A percentile compares a stretch with the other conserved stretches of the same genome.
Conservation (phyloP, 1,140 invertebrate genomes). For the Drosophila obscura region DNA sequence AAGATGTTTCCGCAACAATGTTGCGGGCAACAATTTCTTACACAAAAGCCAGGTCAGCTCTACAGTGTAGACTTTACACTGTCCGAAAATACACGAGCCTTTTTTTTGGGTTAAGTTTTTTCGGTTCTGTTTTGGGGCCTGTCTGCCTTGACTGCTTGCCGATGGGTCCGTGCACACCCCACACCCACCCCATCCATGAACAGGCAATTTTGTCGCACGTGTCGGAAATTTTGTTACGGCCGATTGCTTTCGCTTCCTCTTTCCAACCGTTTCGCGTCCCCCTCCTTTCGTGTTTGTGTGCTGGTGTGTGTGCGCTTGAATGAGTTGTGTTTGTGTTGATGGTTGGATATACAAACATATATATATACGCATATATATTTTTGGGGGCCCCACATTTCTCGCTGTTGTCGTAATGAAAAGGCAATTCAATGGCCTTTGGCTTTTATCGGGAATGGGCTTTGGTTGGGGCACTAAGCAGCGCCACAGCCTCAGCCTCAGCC, state of each 20-base stretch:
- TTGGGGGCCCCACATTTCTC: slow-evolving; percentile 14
- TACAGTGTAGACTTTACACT: slow-evolving; percentile 15
- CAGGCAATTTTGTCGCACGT: slow-evolving; percentile 77
- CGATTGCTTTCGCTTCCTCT: slow-evolving; percentile 70
- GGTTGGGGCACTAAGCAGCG: no score
- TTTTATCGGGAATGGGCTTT: slow-evolving; percentile 19
- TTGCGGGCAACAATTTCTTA: slow-evolving; percentile 16
- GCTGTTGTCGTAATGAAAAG: slow-evolving; percentile 59
- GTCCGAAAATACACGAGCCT: slow-evolving; percentile 26
- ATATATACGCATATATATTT: background rate
- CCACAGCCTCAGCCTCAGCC: slow-evolving; percentile 1
- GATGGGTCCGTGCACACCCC: no score
- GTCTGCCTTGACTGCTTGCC: slow-evolving; percentile 34
- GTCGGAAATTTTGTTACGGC: slow-evolving; percentile 81
- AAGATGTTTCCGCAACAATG: slow-evolving; percentile 46
- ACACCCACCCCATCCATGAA: slow-evolving; percentile 14
- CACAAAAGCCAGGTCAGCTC: no score
- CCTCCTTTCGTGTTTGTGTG: slow-evolving; percentile 10
- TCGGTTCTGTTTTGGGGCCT: slow-evolving; percentile 27
- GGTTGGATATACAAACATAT: slow-evolving; percentile 15
- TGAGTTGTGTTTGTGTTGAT: slow-evolving; percentile 39
- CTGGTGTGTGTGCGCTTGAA: slow-evolving; percentile 23
- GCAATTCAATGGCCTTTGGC: slow-evolving; percentile 79
- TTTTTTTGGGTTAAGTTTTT: slow-evolving; percentile 39
- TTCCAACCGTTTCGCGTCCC: no score